Evolutionary conservation across 1,140 invertebrate genomes (phyloP).

Genomic region (Halesus radiatus): DNA sequence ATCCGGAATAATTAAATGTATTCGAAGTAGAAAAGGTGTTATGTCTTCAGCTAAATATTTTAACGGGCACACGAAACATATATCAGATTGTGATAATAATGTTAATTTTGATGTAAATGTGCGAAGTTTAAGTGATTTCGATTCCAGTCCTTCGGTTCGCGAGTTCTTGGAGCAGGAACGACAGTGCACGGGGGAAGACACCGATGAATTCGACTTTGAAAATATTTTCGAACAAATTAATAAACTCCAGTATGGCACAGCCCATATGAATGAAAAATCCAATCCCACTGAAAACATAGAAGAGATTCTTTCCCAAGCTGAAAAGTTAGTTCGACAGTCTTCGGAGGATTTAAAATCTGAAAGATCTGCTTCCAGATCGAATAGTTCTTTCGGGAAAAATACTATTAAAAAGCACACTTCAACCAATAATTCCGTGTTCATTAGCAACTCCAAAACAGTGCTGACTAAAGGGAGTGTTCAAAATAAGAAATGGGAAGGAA

Average conservation of each 20-base stretch:
- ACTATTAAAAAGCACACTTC: constrained; percentile 16
- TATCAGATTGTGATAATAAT: not conserved
- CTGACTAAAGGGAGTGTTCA: not conserved
- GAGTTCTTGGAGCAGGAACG: constrained; percentile 47
- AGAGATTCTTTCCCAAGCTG: constrained; percentile 47
- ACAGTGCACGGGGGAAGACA: constrained; percentile 9
- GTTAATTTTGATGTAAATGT: constrained; percentile 1
- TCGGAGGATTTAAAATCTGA: constrained; percentile 25
- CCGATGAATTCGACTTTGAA: constrained; percentile 45
- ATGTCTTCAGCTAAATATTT: constrained; percentile 28
- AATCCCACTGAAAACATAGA: constrained; percentile 46
- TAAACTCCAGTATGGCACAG: constrained; percentile 36
- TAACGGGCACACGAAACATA: not conserved
- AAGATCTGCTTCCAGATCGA: constrained; percentile 1
- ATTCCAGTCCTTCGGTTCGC: constrained; percentile 42
- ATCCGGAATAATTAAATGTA: no score
- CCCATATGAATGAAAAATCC: not conserved
- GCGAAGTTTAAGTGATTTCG: constrained; percentile 22
- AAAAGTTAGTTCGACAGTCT: constrained; percentile 35
- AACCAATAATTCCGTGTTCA: not conserved
- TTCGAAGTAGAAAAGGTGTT: not conserved
- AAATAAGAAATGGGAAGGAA: constrained; percentile 3
- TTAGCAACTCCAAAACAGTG: constrained; percentile 9
- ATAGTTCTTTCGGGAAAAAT: not conserved
- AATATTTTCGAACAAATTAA: constrained; percentile 47